phyloP scores from a whole-genome alignment of 2,113 vertebrate species.

The Tautogolabrus adspersus region DNA sequence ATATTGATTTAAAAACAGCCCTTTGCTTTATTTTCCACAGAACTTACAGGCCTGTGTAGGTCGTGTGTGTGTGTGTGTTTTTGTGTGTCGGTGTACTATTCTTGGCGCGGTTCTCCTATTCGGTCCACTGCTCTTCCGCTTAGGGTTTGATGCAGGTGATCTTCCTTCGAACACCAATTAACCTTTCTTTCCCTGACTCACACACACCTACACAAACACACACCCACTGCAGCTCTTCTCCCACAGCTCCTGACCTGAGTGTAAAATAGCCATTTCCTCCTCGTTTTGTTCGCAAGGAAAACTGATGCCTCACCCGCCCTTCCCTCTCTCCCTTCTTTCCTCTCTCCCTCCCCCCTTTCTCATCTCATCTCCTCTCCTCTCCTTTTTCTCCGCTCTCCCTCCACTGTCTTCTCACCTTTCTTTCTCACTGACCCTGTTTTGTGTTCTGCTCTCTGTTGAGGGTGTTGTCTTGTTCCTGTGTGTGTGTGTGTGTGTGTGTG shows the following conservation, averaged over 20 bases:
- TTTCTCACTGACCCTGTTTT: slow-evolving; percentile 62
- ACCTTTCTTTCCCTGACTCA: slow-evolving; percentile 50
- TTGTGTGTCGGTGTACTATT: slow-evolving; percentile 9
- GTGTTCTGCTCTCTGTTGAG: slow-evolving; percentile 53
- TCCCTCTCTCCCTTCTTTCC: slow-evolving; percentile 34
- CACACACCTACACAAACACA: background rate
- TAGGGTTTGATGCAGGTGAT: slow-evolving; percentile 56
- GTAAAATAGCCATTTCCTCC: slow-evolving; percentile 71
- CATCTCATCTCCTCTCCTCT: slow-evolving; percentile 7
- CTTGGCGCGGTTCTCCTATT: slow-evolving; percentile 29
- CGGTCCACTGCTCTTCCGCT: slow-evolving; percentile 57
- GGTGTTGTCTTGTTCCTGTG: slow-evolving; percentile 68
- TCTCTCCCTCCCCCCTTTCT: slow-evolving; percentile 28
- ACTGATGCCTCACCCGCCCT: slow-evolving; percentile 58
- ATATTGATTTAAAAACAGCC: slow-evolving; percentile 53
- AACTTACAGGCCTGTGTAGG: slow-evolving; percentile 6
- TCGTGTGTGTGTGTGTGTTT: slow-evolving; percentile 30
- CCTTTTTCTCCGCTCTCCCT: slow-evolving; percentile 22
- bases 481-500: background rate
- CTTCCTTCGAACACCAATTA: slow-evolving; percentile 61
- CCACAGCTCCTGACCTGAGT: slow-evolving; percentile 70
- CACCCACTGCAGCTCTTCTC: slow-evolving; percentile 41
- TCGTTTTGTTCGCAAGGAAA: slow-evolving; percentile 73
- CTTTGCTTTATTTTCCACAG: slow-evolving; percentile 33
- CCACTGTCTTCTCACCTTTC: slow-evolving; percentile 25